Evolutionary conservation across 2,888 invertebrate genomes (phyloP), one percentile per base, ranked within the genome.

Genomic region (Conistra vaccinii): DNA sequence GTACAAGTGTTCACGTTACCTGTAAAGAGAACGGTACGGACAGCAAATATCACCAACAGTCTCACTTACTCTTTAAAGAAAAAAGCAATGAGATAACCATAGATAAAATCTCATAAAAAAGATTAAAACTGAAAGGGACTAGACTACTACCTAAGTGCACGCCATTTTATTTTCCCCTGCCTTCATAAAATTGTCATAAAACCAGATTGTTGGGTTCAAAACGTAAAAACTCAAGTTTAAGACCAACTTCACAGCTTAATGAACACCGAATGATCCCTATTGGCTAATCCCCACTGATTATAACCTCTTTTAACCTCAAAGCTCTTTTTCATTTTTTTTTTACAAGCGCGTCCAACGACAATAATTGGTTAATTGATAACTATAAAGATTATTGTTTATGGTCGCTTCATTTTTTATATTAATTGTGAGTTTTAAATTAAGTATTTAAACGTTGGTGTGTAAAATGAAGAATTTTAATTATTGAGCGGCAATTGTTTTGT

Each of bases 301-400:
- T 78, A 83, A 78, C 71, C 84, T 88, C 79, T 76, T 76, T 70
- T 76, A 77, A 73, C 76, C 79, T 76, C 58, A 84, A 76, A 79
- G 69, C 75, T 79, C 73, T 51, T 85, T 75, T 77, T 61, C 9
- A 45, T 61, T 67, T 75, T 72, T 69, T 74, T 71, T 74, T 66
- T 63, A 66, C 68, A 72, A 75, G 71, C 76, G 78, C 79, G 70
- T 67, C 73, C 75, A 78, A 60, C 61, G 84, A 82, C 86, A 84
- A 80, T 87, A 87, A 87, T 86, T 87, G 84, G 86, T 84, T 87
- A 87, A 87, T 87, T 87, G 86, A 84, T 81, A 78, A 80, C 76
- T 68, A 87, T 87, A 86, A 87, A 87, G 67, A 68, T 60, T 70
- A 65, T 82, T 69, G 82, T 87, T 87, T 87, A 87, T 84, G 80